Evolutionary conservation across 1,140 invertebrate species (phyloP), one percentile per base, ranked within the genome.

Genomic region (Parasteatoda tepidariorum): DNA sequence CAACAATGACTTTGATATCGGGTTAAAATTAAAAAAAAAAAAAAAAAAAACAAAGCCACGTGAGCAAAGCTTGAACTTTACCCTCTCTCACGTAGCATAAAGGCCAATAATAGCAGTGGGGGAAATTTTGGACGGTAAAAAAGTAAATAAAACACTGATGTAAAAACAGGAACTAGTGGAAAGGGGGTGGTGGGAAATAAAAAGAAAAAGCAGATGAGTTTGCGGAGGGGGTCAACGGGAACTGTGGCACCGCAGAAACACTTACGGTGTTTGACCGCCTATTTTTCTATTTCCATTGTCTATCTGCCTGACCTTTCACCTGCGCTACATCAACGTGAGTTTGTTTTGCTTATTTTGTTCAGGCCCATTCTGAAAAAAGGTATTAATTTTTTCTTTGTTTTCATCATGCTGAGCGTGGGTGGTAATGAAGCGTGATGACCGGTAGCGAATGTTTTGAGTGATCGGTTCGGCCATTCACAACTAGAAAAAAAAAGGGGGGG

Each of bases 261-360:
- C 73, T 75, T 61, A 75, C 57, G 57, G 57, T 62, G 73, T 61
- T 75, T 75, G 73, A 75, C 73, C 73, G 73, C 33, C 31, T 71
- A 26, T 71, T n/a, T 71, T 71, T 71, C 48, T n/a, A 26, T 71
- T 71, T 38, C 73, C 41, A 75, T 75, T 75, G 73, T 75, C 73
- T 62, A 41, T 26, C 48, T 75, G 73, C 59, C 73, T 38, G 13
- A 22, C 26, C 48, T 73, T 73, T 73, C 31, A 73, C 38, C 38
- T 73, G 73, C 59, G 31, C 28, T 62, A 61, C 57, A n/a, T 61
- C 24, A 15, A 7, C 24, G 18, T 18, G 73, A 61, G 30, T 38
- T 41, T 54, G 61, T 30, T 55, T 55, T 13, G 9, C 22, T 33
- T 61, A 38, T 38, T 75, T 75, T 75, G 28, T 33, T 13, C 38